Conservation (phyloP, 2,797 vertebrate species). For the Malurus leucopterus region DNA sequence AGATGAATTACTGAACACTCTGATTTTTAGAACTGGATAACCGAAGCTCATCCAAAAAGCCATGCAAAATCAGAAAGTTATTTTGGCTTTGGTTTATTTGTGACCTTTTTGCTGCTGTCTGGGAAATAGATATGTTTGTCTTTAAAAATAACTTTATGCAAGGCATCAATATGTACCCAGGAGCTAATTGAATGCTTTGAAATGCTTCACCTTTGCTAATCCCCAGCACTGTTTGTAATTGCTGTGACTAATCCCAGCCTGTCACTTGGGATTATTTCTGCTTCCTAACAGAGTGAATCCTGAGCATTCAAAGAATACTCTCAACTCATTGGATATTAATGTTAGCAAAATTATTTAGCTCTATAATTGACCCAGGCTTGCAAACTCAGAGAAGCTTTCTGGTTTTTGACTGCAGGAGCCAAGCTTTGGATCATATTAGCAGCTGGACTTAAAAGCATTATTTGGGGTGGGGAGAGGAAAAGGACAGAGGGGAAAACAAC, state of each 20-base stretch:
- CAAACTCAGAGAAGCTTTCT: not conserved
- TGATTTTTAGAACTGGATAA: not conserved
- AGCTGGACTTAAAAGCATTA: not conserved
- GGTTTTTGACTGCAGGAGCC: not conserved
- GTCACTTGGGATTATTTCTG: conserved; percentile 27
- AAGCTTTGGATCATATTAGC: not conserved
- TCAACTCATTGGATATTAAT: not conserved
- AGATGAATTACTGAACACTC: not conserved
- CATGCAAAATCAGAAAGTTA: not conserved
- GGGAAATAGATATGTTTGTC: not conserved
- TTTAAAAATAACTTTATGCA: not conserved
- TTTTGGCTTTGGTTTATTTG: not conserved
- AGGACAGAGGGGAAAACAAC: not conserved
- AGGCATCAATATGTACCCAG: not conserved
- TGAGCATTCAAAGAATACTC: not conserved
- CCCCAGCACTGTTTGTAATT: not conserved
- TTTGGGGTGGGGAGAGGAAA: not conserved
- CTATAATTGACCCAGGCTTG: not conserved
- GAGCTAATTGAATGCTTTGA: not conserved
- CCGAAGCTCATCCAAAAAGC: not conserved
- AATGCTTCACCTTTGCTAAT: conserved; percentile 32
- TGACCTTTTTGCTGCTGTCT: not conserved
- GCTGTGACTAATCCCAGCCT: conserved; percentile 10
- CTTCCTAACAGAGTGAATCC: not conserved
- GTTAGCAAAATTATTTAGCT: not conserved